Base-by-base conservation (phyloP, 2,113 vertebrate genomes). In the Chamaetylas fuelleborni region DNA sequence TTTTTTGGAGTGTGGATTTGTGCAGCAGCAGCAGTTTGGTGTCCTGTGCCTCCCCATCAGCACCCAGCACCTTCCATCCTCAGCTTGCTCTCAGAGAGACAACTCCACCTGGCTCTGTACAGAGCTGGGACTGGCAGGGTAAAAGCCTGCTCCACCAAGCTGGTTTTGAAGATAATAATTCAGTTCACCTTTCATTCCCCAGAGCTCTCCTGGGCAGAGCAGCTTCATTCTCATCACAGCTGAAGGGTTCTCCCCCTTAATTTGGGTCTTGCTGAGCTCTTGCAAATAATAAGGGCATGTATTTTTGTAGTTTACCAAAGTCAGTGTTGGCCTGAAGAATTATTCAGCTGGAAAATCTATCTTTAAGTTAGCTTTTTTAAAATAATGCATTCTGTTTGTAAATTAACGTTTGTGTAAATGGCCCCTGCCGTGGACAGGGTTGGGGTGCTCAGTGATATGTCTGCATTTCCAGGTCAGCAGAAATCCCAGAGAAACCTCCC, bases 381-480 rank as follows among this genome's bases (percentile, higher is more conserved):
- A 61, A 69, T 22, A 50, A 19, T 5, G 9, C 16, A 8, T 60
- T 73, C 12, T 38, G 54, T 82, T 82, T 54, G 58, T 84, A 53
- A 67, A 54, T 61, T 0, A 23, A 11, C 15, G 11, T 25, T 42
- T 34, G 56, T 65, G 50, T 15, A 8, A 45, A 19, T 19, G 24
- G 26, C 26, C 36, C 31, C 43, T 58, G 82, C 43, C 2, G 0
- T 4, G 51, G 18, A 10, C 58, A 22, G 43, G 25, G 22, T 0
- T 40, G 82, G 7, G 36, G 20, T 15, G 6, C 1, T 5, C 34
- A 12, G 40, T 2, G 29, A 2, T 16, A 2, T 2, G 19, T 28
- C 91, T 60, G 81, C 15, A 1, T 40, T 47, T 9, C 33, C 62
- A 65, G 62, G 45, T 38, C 58, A 19, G 45, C 62, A 78, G 70